Conservation (phyloP, 2,888 invertebrate genomes). For the Mongoloraphidia duomilia region DNA sequence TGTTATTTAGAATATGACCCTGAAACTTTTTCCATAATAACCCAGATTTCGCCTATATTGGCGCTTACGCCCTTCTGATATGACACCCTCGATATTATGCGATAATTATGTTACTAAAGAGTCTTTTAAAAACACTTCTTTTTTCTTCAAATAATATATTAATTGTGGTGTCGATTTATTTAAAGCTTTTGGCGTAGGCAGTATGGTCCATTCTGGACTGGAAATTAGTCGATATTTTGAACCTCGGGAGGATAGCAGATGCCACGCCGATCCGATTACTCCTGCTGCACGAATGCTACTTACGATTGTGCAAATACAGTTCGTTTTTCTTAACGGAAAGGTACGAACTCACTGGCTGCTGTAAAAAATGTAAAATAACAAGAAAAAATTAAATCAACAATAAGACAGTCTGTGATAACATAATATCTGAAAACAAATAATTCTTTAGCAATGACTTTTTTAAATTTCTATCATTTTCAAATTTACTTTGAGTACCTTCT, state of each 20-base stretch:
- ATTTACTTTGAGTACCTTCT: too few species aligned
- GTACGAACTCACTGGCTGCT: constrained; percentile 22
- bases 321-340: constrained; percentile 83
- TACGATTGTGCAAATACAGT: constrained; percentile 83
- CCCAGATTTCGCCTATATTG: too few species aligned
- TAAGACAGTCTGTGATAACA: too few species aligned
- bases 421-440: too few species aligned
- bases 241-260: constrained; percentile 27
- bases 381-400: too few species aligned
- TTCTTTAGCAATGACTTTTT: not conserved
- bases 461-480: not conserved
- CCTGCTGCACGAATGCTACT: constrained; percentile 70
- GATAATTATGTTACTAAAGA: constrained; percentile 4
- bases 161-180: not conserved
- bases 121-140: constrained; percentile 1
- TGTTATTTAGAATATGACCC: too few species aligned
- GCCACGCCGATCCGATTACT: constrained; percentile 48
- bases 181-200: constrained; percentile 38
- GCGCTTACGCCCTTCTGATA: too few species aligned
- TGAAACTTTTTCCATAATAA: too few species aligned
- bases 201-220: constrained; percentile 56
- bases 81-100: too few species aligned
- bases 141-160: constrained; percentile 4
- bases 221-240: constrained; percentile 58
- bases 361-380: not conserved